Evolutionary conservation across 1,140 invertebrate species (phyloP), one percentile per base, ranked within the genome.

Genomic region (Whitmania pigra): DNA sequence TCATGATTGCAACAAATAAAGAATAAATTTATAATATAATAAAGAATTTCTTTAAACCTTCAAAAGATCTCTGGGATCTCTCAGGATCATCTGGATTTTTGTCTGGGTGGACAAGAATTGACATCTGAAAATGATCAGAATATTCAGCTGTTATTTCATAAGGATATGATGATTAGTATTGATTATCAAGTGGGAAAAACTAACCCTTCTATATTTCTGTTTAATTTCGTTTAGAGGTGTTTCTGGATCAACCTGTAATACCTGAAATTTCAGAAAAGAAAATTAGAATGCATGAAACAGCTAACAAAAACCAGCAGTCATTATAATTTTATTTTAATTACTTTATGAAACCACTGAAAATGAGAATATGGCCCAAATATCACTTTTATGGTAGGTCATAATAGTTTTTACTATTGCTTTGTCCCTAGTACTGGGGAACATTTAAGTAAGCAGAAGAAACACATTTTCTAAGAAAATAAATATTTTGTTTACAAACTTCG

Each of bases 41-140:
- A 71, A 73, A 15, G 9, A 63, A 1, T 25, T 27, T 18, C 25
- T 40, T 40, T 4, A 73, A 75, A 83, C 82, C 82, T 78, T 86
- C 85, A 80, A 85, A 85, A 29, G 86, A 82, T 74, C 90, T 88
- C 81, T 98, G 92, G 17, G 97, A 93, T 83, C 93, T 86, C 69
- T 98, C 95, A 53, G 87, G 83, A 81, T 99, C 93, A 85, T 98
- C 91, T 82, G 89, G 90, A 85, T 98, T 98, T 85, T 97, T 97
- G 79, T 98, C 94, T 63, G 96, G 97, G 89, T 99, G 96, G 0
- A 99, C 93, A 75, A 98, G 85, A 82, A 99, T 93, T 20, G 95
- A 98, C 78, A 98, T 87, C 86, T 89, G 79, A 78, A 82, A 78
- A 77, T 49, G 15, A 49, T 11, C 43, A 49, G 15, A 49, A 49